A percentile compares a stretch with the other conserved stretches of the same genome.
These are phyloP conservation scores for Theristicus caerulescens DNA, from an alignment of 2,113 vertebrate species.

Conservation along the genomic window DNA sequence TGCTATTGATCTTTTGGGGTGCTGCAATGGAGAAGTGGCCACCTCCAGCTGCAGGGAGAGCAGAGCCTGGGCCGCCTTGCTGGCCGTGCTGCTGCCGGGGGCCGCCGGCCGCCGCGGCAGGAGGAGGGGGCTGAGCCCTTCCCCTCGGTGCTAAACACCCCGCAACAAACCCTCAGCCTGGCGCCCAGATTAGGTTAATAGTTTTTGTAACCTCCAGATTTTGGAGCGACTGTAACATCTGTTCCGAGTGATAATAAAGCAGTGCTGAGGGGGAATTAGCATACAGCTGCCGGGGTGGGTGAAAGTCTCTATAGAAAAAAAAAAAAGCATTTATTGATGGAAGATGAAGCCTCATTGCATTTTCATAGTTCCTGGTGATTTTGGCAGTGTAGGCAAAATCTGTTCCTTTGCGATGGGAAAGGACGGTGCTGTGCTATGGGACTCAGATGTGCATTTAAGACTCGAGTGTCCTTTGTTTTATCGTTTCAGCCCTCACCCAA, in stretches of 20 bases:
- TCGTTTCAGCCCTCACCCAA: neutral
- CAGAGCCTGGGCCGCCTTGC: neutral
- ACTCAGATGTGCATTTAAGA: neutral
- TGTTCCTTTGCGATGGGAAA: neutral
- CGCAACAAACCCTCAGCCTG: neutral
- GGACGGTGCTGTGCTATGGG: neutral
- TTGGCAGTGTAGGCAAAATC: conserved; percentile 29
- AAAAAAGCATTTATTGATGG: neutral
- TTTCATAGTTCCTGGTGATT: conserved; percentile 20
- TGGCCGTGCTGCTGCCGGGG: neutral
- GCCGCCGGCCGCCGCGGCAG: accelerated
- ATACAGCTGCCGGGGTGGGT: conserved; percentile 45
- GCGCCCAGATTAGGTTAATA: conserved; percentile 21
- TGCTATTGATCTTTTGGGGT: neutral
- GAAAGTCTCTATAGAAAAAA: neutral
- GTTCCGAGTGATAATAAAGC: conserved; percentile 52
- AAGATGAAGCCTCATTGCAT: conserved; percentile 24
- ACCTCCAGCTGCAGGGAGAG: neutral
- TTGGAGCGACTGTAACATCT: conserved; percentile 47
- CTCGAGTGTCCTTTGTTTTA: neutral
- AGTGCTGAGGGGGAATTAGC: conserved; percentile 47
- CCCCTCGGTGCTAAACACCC: neutral
- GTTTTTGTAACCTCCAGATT: conserved; percentile 57
- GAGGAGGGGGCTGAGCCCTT: neutral
- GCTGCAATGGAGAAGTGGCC: accelerated